Conservation (phyloP, 2,113 vertebrate genomes). For the Brachyhypopomus gauderio region DNA sequence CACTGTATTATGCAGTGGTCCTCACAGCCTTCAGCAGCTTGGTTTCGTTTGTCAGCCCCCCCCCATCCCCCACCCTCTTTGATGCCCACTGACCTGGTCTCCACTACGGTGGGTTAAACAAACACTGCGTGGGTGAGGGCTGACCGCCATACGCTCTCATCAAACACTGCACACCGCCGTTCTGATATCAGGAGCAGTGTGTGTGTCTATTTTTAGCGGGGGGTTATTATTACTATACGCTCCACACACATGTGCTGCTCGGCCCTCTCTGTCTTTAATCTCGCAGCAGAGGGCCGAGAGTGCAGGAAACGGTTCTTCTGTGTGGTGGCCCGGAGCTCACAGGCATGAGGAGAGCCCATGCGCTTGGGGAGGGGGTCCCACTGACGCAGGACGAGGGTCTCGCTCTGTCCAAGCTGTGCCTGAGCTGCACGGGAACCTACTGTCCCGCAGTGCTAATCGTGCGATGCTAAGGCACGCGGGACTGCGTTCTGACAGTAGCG, state of each 20-base stretch:
- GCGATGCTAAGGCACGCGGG: no score
- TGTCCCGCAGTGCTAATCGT: not conserved
- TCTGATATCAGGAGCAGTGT: slow-evolving; percentile 37
- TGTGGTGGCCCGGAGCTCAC: slow-evolving; percentile 17
- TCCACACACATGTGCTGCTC: slow-evolving; percentile 18
- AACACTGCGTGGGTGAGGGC: slow-evolving; percentile 1
- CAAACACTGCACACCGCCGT: slow-evolving; percentile 12
- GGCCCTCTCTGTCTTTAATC: no score
- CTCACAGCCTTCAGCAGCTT: not conserved
- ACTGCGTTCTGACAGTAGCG: not conserved
- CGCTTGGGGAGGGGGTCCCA: not conserved
- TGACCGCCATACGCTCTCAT: slow-evolving; percentile 30
- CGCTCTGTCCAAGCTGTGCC: no score
- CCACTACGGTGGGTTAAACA: slow-evolving; percentile 19
- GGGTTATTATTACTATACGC: slow-evolving; percentile 55
- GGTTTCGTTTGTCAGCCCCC: not conserved
- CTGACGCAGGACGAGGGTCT: not conserved
- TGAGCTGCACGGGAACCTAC: no score
- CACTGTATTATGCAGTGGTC: not conserved
- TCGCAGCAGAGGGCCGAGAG: not conserved
- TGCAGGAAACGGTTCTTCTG: slow-evolving; percentile 11
- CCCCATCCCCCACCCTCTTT: not conserved
- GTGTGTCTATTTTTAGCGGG: slow-evolving; percentile 48
- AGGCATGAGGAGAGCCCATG: slow-evolving; percentile 8
- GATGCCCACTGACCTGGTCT: slow-evolving; percentile 4